Conservation (phyloP, 2,797 vertebrate species). For the Dryobates pubescens region DNA sequence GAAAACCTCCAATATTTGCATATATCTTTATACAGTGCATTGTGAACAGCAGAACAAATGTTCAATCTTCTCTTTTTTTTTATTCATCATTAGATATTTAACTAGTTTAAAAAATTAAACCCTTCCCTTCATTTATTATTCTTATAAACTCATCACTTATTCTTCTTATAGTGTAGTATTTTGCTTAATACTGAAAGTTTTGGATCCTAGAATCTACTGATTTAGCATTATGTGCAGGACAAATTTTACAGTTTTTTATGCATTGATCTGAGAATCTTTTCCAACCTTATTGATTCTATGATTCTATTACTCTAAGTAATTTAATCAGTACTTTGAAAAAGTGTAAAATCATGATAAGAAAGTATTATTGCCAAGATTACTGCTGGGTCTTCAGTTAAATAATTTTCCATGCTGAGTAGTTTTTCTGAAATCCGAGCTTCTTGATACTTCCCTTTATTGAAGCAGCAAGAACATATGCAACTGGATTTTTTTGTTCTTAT, state of each 20-base stretch:
- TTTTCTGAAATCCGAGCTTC: background rate
- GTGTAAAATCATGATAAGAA: background rate
- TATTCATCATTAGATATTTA: background rate
- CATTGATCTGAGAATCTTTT: background rate
- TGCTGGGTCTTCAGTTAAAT: background rate
- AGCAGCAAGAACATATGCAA: background rate
- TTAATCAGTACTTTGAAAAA: background rate
- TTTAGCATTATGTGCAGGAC: background rate
- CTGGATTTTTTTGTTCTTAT: background rate
- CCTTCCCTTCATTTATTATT: background rate
- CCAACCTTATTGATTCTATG: too few relatives aligned
- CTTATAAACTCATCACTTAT: background rate
- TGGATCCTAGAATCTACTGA: background rate
- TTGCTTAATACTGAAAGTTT: background rate
- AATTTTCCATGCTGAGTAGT: background rate
- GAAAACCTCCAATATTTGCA: too few relatives aligned
- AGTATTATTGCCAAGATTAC: background rate
- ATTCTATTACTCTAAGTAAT: background rate
- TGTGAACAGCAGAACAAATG: background rate
- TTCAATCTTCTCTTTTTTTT: background rate
- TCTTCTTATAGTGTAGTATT: background rate
- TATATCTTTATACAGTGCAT: background rate
- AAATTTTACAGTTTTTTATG: background rate
- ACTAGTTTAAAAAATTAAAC: background rate
- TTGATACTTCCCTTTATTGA: background rate